A percentile compares a stretch with the other conserved stretches of the same genome.
These are phyloP conservation scores for Lamellibrachia satsuma DNA, from an alignment of 2,888 invertebrate genomes.

Conservation along the genomic window DNA sequence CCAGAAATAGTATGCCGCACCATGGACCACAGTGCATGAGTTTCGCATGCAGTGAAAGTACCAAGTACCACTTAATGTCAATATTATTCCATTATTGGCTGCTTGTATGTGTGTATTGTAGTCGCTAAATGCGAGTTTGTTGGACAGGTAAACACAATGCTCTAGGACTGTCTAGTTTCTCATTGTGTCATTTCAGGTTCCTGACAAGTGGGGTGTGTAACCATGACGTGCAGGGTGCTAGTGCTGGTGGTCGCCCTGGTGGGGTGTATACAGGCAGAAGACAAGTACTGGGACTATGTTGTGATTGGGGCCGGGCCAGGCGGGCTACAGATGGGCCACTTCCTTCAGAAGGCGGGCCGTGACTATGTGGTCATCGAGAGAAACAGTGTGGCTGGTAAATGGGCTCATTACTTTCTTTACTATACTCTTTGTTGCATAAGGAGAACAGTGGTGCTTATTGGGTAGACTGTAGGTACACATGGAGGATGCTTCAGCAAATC, in stretches of 20 bases:
- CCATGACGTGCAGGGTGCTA: background rate
- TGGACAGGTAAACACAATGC: too few species aligned
- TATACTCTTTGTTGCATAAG: too few species aligned
- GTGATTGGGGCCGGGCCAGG: slow-evolving; percentile 67
- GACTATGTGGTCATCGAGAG: slow-evolving; percentile 66
- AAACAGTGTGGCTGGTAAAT: slow-evolving; percentile 38
- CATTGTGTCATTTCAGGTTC: background rate
- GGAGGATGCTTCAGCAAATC: too few species aligned
- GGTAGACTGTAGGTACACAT: too few species aligned
- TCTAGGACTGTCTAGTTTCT: too few species aligned
- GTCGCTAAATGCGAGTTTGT: too few species aligned
- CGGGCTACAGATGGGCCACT: slow-evolving; percentile 66
- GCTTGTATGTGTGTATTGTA: background rate
- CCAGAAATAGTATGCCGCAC: too few species aligned
- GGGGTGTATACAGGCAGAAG: background rate
- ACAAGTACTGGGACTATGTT: slow-evolving; percentile 60
- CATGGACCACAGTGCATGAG: too few species aligned
- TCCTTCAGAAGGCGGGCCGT: slow-evolving; percentile 56
- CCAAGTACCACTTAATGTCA: too few species aligned
- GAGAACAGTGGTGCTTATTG: too few species aligned
- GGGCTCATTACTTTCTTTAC: background rate
- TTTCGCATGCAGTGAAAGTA: too few species aligned
- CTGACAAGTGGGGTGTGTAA: background rate
- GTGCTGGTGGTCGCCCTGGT: background rate
- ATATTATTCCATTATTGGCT: background rate